Percentiles rank a stretch among this genome's conserved stretches.
Conservation (phyloP, 2,113 vertebrate genomes). For the Halichoeres trimaculatus region DNA sequence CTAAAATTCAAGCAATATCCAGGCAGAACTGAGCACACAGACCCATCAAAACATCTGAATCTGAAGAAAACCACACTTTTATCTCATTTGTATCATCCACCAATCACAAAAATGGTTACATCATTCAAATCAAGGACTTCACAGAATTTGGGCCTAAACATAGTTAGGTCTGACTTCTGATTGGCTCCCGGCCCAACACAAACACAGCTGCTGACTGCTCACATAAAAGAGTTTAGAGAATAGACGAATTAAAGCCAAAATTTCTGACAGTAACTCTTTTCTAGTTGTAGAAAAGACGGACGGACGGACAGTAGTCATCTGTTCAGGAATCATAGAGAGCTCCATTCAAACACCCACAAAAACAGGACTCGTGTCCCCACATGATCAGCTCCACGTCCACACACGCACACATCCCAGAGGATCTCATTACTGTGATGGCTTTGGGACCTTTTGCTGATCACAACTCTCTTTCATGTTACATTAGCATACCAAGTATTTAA, state of each 20-base stretch:
- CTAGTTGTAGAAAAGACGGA: slow-evolving; percentile 57
- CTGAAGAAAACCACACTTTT: not conserved
- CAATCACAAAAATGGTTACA: slow-evolving; percentile 32
- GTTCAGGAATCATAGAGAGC: slow-evolving; percentile 44
- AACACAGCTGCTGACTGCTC: slow-evolving; percentile 61
- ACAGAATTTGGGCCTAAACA: slow-evolving; percentile 32
- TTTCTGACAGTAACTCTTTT: slow-evolving; percentile 52
- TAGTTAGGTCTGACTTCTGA: slow-evolving; percentile 47
- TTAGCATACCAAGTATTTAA: slow-evolving; percentile 62
- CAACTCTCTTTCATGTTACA: slow-evolving; percentile 54
- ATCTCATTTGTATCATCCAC: slow-evolving; percentile 9
- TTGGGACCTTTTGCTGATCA: slow-evolving; percentile 66
- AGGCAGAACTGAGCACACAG: not conserved
- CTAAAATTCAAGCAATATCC: not conserved
- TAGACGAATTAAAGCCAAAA: slow-evolving; percentile 55
- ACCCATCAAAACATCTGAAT: slow-evolving; percentile 18
- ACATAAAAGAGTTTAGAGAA: slow-evolving; percentile 60
- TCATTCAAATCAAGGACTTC: slow-evolving; percentile 50
- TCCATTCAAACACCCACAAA: slow-evolving; percentile 40
- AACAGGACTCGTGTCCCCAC: not conserved
- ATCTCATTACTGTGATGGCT: slow-evolving; percentile 70
- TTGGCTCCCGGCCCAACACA: slow-evolving; percentile 47
- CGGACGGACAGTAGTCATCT: slow-evolving; percentile 46
- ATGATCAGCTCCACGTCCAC: not conserved
- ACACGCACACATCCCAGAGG: slow-evolving; percentile 48